Evolutionary conservation across 2,113 vertebrate genomes (phyloP).

Genomic region (Australoheros scitulus): DNA sequence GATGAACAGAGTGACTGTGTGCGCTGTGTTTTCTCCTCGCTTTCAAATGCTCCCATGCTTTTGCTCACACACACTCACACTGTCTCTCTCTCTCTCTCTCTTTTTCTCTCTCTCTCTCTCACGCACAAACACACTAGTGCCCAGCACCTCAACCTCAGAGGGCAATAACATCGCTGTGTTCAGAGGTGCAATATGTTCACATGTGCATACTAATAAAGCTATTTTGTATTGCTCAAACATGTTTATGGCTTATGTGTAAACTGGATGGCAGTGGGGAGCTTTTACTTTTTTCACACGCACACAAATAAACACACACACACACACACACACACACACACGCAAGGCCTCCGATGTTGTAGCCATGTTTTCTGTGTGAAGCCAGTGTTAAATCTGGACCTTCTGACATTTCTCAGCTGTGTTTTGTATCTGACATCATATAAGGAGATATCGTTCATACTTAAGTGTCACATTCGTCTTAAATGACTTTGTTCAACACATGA

Average conservation of each 20-base stretch:
- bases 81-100: background rate
- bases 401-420: constrained; percentile 69
- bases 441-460: constrained; percentile 44
- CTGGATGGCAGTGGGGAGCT: constrained; percentile 52
- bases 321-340: background rate
- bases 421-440: constrained; percentile 70
- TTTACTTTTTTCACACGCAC: background rate
- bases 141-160: constrained; percentile 51
- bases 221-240: constrained; percentile 72
- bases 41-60: constrained; percentile 21
- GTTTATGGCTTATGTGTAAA: constrained; percentile 72
- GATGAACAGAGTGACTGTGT: constrained; percentile 51
- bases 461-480: constrained; percentile 68
- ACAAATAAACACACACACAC: background rate
- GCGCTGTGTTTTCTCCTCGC: constrained; percentile 25
- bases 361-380: constrained; percentile 69
- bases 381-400: constrained; percentile 67
- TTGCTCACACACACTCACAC: constrained; percentile 15
- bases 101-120: background rate
- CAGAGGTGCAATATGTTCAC: constrained; percentile 63
- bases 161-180: constrained; percentile 47
- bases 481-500: constrained; percentile 66
- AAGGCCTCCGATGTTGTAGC: constrained; percentile 63
- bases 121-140: constrained; percentile 49
- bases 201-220: constrained; percentile 72